phyloP scores from a whole-genome alignment of 1,140 invertebrate genomes.

The Lanistes nyassanus region DNA sequence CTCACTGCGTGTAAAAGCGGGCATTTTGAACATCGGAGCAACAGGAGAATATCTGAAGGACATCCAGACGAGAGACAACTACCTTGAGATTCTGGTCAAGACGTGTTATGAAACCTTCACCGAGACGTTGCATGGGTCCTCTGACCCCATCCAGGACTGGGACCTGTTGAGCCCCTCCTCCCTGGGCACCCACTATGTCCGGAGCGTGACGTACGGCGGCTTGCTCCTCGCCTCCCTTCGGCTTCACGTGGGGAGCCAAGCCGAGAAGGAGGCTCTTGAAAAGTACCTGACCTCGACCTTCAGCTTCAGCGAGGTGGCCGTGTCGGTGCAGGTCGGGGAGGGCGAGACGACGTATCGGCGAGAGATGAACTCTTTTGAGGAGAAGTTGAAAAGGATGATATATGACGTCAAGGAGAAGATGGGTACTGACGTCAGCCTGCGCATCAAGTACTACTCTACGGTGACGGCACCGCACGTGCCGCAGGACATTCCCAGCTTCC shows the following conservation, averaged over 20 bases:
- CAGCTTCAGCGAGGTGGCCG: slow-evolving; percentile 14
- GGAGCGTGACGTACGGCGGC: slow-evolving; percentile 19
- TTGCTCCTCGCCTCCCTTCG: slow-evolving; percentile 13
- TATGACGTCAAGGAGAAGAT: slow-evolving; percentile 19
- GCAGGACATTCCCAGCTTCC: slow-evolving; percentile 25
- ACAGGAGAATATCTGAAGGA: slow-evolving; percentile 25
- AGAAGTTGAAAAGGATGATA: slow-evolving; percentile 25
- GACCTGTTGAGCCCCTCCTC: slow-evolving; percentile 19
- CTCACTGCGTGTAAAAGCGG: slow-evolving; percentile 22
- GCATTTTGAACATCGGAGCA: slow-evolving; percentile 23
- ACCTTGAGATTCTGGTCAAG: slow-evolving; percentile 31
- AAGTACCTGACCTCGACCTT: slow-evolving; percentile 3
- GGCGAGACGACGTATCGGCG: background rate
- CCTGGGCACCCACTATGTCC: slow-evolving; percentile 22
- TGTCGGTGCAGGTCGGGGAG: background rate
- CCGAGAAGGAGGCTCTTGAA: slow-evolving; percentile 14
- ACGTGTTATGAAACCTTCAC: slow-evolving; percentile 23
- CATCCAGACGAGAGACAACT: slow-evolving; percentile 28
- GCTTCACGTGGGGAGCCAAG: slow-evolving; percentile 5
- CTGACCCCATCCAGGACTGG: slow-evolving; percentile 23
- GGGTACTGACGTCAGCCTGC: slow-evolving; percentile 4
- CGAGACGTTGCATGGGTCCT: slow-evolving; percentile 19
- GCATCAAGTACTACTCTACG: slow-evolving; percentile 31
- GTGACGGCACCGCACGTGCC: slow-evolving; percentile 24
- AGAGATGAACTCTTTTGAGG: slow-evolving; percentile 29